Evolutionary conservation across 1,140 invertebrate species (phyloP), one percentile per base, ranked within the genome.

Genomic region (Frieseomelitta varia): DNA sequence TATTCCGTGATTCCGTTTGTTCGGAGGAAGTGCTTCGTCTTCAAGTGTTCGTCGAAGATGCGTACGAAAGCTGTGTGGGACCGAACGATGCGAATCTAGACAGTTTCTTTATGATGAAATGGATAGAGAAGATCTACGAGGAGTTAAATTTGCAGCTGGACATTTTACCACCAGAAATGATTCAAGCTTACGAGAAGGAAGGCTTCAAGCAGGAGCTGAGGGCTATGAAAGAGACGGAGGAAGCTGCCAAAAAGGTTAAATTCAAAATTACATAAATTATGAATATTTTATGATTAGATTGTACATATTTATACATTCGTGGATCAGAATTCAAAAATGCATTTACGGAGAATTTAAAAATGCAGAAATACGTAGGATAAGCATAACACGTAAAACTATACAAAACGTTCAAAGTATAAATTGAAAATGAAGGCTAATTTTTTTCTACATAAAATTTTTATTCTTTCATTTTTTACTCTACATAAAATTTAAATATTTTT

Each of bases 11-110:
- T 19, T 86, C 95, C 51, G 93, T 97, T 4, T 95, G 96, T 53
- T 96, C 96, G 78, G 95, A 95, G 24, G 93, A 94, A 17, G 95
- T 96, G 17, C 91, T 97, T 14, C 95, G 95, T 85, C 88, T 97
- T 72, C 95, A 95, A 88, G 95, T 96, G 72, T 96, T 96, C 88
- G 94, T 97, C 34, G 96, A 97, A 90, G 96, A 96, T 78, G 95
- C 96, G 19, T 97, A 96, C 89, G 96, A 97, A 90, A 95, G 95
- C 85, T 94, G 96, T 61, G 95, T 97, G 81, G 96, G 92, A 77
- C 93, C 93, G 85, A 96, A 95, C 91, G 96, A 96, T 87, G 95
- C 89, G 82, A 94, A 95, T 82, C 94, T 95, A 73, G 95, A 93
- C 87, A 94, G 92, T 74, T 96, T 93, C 87, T 93, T 92, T 87